Evolutionary conservation across 2,888 invertebrate species (phyloP), one percentile per base, ranked within the genome.

Genomic region (Lasioglossum villosulum): DNA sequence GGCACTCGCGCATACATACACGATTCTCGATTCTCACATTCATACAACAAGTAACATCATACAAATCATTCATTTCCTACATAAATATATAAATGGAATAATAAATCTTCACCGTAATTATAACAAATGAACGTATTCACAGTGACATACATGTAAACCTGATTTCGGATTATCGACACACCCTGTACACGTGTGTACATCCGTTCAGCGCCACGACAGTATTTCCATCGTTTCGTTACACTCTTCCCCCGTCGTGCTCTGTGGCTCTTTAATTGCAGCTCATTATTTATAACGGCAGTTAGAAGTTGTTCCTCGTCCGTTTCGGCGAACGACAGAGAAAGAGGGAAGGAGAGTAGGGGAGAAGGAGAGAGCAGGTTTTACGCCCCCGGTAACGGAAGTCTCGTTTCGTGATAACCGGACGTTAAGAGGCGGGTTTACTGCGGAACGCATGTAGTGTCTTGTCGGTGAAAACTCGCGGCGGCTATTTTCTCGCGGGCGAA

Each of bases 251-350:
- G 4, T 70, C 48, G 37, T 75, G 56, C 23, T 59, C 71, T 42
- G 37, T 59, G 80, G 78, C 83, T 80, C 90, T 91, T 92, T 93
- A 93, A 93, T 93, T 93, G 90, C 92, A 80, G 88, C 90, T 88
- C 86, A 91, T 93, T 93, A 93, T 93, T 93, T 93, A 93, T 92
- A 90, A 90, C 92, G 86, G 86, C 84, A 86, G 89, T 83, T 88
- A 82, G 83, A 85, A 88, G 76, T 89, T 89, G 81, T 86, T 80
- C 83, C 30, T 30, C 76, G 84, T 82, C 76, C 71, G 66, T 80
- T 80, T 73, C 52, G 27, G 75, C 10, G 79, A 77, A 48, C 71
- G 56, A 34, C 19, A 34, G 63, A 19, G 63, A 63, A 34, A 16
- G 30, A 19, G 19, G 3, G 30, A 63, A 3, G 30, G 30, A 0